Evolutionary conservation across 2,113 vertebrate genomes (phyloP).

Genomic region (Mungos mungo): DNA sequence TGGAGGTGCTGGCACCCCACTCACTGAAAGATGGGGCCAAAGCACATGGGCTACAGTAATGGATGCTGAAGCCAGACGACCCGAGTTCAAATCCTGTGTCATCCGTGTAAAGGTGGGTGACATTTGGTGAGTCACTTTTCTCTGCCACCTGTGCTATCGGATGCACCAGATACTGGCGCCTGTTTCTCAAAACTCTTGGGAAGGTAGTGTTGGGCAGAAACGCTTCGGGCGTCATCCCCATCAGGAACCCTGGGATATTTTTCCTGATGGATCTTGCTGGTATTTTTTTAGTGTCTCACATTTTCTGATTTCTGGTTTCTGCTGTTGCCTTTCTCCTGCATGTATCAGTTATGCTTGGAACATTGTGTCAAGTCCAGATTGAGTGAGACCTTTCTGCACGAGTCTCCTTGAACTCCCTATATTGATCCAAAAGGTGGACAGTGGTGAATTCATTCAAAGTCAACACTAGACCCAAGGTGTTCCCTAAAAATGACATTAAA

Average conservation of each 20-base stretch:
- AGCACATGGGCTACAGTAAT: accelerated
- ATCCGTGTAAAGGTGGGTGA: neutral
- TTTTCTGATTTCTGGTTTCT: neutral
- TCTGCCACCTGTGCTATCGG: neutral
- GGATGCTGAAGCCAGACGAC: no score
- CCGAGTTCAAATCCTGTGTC: no score
- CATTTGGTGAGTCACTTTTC: no score
- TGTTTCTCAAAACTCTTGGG: accelerated
- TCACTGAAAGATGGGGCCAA: neutral
- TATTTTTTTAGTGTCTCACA: accelerated
- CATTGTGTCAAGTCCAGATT: neutral
- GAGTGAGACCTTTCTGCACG: neutral
- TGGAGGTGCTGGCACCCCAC: no score
- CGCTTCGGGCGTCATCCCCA: accelerated
- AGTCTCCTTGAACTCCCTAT: neutral
- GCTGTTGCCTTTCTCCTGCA: accelerated
- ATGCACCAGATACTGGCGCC: accelerated
- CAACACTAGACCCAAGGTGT: neutral
- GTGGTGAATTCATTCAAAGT: neutral
- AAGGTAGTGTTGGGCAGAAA: accelerated
- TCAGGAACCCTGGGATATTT: neutral
- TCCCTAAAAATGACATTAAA: neutral
- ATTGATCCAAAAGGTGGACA: neutral
- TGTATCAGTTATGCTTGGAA: accelerated
- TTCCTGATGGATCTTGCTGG: accelerated